Evolutionary conservation across 2,113 vertebrate genomes (phyloP).

Genomic region (Oncorhynchus nerka): DNA sequence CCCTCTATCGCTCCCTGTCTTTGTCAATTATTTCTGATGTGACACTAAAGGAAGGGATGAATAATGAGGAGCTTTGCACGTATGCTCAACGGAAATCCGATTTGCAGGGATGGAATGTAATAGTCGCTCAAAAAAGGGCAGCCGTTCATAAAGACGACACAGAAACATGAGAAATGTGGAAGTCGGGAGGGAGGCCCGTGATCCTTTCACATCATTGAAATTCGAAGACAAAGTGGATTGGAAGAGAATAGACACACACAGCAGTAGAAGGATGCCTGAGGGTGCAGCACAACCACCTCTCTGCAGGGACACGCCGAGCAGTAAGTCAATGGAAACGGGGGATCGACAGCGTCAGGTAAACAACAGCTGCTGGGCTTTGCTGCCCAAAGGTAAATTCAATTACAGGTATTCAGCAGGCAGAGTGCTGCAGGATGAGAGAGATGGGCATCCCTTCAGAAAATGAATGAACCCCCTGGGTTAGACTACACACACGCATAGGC

Average conservation of each 20-base stretch:
- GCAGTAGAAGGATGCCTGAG: neutral
- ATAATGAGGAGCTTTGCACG: conserved; percentile 2
- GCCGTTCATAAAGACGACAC: neutral
- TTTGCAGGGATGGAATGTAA: neutral
- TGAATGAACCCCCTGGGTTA: conserved; percentile 1
- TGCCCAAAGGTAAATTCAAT: conserved; percentile 11
- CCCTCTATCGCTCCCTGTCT: neutral
- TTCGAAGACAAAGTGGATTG: neutral
- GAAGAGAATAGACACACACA: neutral
- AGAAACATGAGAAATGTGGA: neutral
- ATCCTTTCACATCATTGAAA: neutral
- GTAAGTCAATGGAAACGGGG: too few relatives aligned
- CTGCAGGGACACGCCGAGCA: neutral
- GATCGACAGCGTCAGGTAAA: too few relatives aligned
- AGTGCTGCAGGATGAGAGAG: neutral
- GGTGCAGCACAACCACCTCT: neutral
- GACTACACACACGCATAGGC: neutral
- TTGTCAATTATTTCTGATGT: conserved; percentile 17
- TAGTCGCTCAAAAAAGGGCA: neutral
- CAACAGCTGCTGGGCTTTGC: neutral
- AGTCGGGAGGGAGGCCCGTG: neutral
- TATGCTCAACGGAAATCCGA: neutral
- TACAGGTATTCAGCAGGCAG: conserved; percentile 1
- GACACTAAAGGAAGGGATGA: conserved; percentile 6
- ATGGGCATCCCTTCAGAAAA: neutral